Base-by-base conservation (phyloP, 2,113 vertebrate species). In the Thunnus maccoyii region DNA sequence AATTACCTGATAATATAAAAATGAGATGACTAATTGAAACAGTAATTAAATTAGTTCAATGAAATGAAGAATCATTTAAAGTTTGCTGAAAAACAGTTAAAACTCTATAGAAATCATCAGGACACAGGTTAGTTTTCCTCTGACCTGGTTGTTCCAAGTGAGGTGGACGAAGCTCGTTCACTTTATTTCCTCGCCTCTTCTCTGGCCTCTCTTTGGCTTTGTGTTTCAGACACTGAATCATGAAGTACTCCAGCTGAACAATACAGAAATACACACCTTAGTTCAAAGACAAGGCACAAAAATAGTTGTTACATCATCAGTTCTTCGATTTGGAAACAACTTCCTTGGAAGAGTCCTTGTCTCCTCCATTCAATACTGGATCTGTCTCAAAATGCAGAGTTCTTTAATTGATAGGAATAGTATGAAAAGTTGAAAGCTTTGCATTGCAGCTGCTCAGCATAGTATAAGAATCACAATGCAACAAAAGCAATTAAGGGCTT, bases 151-250 rank as follows among this genome's bases (percentile, higher is more conserved):
- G 98, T 70, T 97, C 96, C 61, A 99, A 94, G 80, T 97, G 96
- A 71, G 97, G 98, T 0, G 98, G 97, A 8, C 95, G 95, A 67
- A 97, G 92, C 51, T 96, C 95, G 17, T 94, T 96, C 73, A 94
- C 86, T 60, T 96, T 97, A 89, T 92, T 95, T 12, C 32, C 94
- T 91, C 96, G 95, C 86, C 95, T 97, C 90, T 96, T 98, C 93
- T 98, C 97, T 80, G 96, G 96, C 77, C 96, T 97, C 82, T 97
- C 96, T 88, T 97, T 96, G 66, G 97, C 96, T 95, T 99, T 99
- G 93, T 97, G 96, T 93, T 98, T 99, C 91, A 99, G 95, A 94
- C 95, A 96, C 95, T 99, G 97, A 80, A 98, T 97, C 96, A 99
- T 97, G 93, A 99, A 99, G 95, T 99, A 99, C 86, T 99, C 98